Base-by-base conservation (phyloP, 2,797 vertebrate species). In the Pseudochaenichthys georgianus region DNA sequence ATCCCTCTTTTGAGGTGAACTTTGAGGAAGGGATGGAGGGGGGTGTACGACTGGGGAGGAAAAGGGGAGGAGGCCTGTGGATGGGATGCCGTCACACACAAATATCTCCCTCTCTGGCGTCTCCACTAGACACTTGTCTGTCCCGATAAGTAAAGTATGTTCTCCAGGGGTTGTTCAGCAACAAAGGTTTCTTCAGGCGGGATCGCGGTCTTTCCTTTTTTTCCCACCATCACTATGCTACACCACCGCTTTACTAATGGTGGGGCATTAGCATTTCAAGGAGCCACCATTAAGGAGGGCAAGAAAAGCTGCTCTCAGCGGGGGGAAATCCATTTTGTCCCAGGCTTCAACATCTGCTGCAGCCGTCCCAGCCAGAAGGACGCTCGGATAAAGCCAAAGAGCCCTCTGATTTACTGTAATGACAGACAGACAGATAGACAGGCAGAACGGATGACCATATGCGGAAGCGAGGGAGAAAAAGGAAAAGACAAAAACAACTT, bases 221-320 rank as follows among this genome's bases (percentile, higher is more conserved):
- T 88, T 87, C 87, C 86, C 96, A 97, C 95, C 95, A 93, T 96
- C 95, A 95, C 95, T 95, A 95, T 96, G 95, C 95, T 84, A 81
- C 95, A 95, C 96, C 95, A 81, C 89, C 87, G 93, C 96, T 95
- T 96, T 94, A 95, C 95, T 95, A 95, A 95, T 95, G 94, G 93
- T 72, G 91, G 73, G 80, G 89, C 94, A 98, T 97, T 98, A 97
- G 96, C 97, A 97, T 97, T 97, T 98, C 97, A 98, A 98, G 96
- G 96, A 95, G 93, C 93, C 94, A 95, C 95, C 95, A 95, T 95
- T 95, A 97, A 95, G 82, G 88, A 94, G 88, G 93, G 95, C 94
- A 96, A 96, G 96, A 96, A 96, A 97, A 96, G 96, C 95, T 95
- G 94, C 94, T 96, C 96, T 96, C 87, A 85, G 95, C 90, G 93